Conservation (phyloP, 2,888 invertebrate species). For the Epinotia nisella region DNA sequence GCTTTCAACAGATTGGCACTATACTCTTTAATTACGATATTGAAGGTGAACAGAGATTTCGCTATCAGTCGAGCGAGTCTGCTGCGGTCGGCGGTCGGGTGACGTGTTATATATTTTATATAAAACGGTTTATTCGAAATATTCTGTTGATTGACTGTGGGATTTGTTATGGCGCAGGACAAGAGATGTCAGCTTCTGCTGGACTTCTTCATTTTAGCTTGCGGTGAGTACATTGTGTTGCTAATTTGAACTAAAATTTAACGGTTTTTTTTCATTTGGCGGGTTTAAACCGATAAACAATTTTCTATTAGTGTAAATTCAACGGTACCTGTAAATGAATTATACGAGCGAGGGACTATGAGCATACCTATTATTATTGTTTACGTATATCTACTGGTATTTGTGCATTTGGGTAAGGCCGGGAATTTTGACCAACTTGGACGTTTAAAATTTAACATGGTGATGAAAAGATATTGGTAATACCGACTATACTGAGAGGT, state of each 20-base stretch:
- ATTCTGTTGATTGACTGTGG: background rate
- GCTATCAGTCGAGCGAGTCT: constrained; percentile 30
- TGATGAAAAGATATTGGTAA: too few relatives aligned
- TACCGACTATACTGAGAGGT: too few relatives aligned
- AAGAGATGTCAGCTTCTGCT: constrained; percentile 69
- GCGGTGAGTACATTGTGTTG: constrained; percentile 62
- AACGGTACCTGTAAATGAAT: too few relatives aligned
- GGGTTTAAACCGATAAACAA: background rate
- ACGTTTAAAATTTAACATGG: too few relatives aligned
- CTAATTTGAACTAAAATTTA: background rate
- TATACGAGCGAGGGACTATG: too few relatives aligned
- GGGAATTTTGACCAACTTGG: too few relatives aligned
- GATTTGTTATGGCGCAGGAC: constrained; percentile 62
- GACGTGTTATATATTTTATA: background rate
- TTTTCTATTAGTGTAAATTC: too few relatives aligned
- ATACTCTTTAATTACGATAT: constrained; percentile 21
- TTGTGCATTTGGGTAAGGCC: too few relatives aligned
- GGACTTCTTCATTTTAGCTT: constrained; percentile 66
- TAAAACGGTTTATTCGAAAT: background rate
- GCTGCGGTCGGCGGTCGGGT: constrained; percentile 10
- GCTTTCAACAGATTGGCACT: background rate
- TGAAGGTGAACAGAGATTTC: constrained; percentile 35
- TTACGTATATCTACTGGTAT: too few relatives aligned
- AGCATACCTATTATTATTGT: too few relatives aligned
- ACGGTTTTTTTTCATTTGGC: background rate